Evolutionary conservation across 1,140 invertebrate genomes (phyloP), one percentile per base, ranked within the genome.

Genomic region (Trichomalopsis sarcophagae): DNA sequence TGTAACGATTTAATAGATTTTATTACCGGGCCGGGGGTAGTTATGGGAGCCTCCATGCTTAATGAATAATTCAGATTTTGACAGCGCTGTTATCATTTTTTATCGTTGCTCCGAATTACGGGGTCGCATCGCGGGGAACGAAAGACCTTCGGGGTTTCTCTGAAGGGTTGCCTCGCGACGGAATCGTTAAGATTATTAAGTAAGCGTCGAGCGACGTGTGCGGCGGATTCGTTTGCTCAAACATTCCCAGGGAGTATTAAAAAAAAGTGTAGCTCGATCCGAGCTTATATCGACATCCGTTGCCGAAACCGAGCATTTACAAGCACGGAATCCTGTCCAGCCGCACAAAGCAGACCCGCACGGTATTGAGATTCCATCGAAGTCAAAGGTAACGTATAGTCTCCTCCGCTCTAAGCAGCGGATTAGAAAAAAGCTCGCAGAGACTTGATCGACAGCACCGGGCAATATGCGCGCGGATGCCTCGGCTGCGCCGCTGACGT

Each of bases 391-490:
- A 71, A 44, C 30, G n/a, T 11, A 27, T 27, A 11, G 74, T 17
- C 33, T n/a, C 0, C 71, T 13, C 33, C 13, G 0, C 30, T 71
- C 40, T 71, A 14, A 50, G 50, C 33, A n/a, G 6, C 73, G 62
- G 47, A 77, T 68, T 66, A 71, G 77, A 55, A 81, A 55, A 82
- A 74, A 71, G 6, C 21, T 10, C 69, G 66, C 40, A 14, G 2
- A 73, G 44, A 50, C 44, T 27, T 86, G 87, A 88, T 87, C 85
- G 88, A 89, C 88, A 87, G 86, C 73, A 7, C 33, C 33, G 86
- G 84, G 84, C 85, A 88, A 88, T 89, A 89, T 88, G 77, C 68
- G 81, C 68, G 81, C 68, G 83, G 69, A 66, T 75, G 23, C 74
- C 75, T 82, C 21, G 77, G 71, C 78, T 62, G 44, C 66, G 71